Evolutionary conservation across 2,113 vertebrate species (phyloP), one percentile per base, ranked within the genome.

Genomic region (Rhizomys pruinosus): DNA sequence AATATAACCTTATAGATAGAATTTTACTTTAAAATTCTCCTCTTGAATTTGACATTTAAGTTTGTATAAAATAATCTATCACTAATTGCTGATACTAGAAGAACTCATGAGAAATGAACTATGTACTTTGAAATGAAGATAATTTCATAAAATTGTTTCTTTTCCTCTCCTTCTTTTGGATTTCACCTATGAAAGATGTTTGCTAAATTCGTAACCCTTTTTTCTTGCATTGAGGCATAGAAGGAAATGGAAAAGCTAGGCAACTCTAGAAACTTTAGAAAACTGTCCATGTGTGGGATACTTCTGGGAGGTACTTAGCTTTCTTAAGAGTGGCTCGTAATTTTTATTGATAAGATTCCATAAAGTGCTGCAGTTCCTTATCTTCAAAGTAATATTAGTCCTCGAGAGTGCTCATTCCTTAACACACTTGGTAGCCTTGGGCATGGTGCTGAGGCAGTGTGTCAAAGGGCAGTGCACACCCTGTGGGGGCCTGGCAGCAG

Each of bases 401-500:
- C 81, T 95, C 15, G 12, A 88, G 79, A 89, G 86, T 76, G 57
- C 34, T 55, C 39, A 9, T 95, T 92, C 64, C 78, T 86, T 44
- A 34, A 39, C 47, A 89, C 16, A 78, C 68, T 79, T 1, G 10
- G 52, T 69, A n/a, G 52, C 64, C 57, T 71, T 92, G 64, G 68
- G 66, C 39, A 61, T 12, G n/a, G 81, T 27, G 32, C 66, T 55
- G 52, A 74, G 84, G 47, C 17, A 10, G 2, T 42, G 63, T 86
- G 84, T 94, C 82, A 87, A 93, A 88, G 96, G 88, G 94, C 80
- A 73, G 1, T 32, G 2, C 7, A 63, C 19, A 89, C 91, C 85
- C 81, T 52, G 0, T 74, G 84, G 93, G 96, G 85, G 10, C 95
- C 95, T 89, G 94, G 93, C 94, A 95, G 87, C 72, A 34, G 55